Evolutionary conservation across 1,140 invertebrate species (phyloP), one percentile per base, ranked within the genome.

Genomic region (Littorina saxatilis): DNA sequence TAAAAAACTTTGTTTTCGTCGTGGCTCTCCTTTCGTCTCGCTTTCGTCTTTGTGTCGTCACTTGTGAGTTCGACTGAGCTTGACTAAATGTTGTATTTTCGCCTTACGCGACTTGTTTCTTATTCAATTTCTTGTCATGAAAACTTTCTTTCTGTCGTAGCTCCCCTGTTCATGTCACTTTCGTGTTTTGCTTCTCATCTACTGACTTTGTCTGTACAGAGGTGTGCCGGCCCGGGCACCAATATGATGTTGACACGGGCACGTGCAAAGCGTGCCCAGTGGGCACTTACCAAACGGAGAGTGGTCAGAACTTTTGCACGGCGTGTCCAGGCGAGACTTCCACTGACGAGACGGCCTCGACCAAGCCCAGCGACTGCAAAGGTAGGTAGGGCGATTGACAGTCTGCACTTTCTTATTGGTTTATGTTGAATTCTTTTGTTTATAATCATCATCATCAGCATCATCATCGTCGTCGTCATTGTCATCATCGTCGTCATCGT

Each of bases 231-330:
- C 35, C 82, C 0, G 87, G 87, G 0, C 70, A 87, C 52, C 85
- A 72, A 68, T 88, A 85, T 72, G 50, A 84, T 58, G 47, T 77
- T 11, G 73, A 40, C 7, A 61, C 55, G 15, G 43, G 81, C 20
- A 66, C 2, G 23, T 91, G 95, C 95, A 4, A 96, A 43, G 94
- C 95, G 72, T 99, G 98, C 91, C 96, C 97, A 70, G 96, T 97
- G 88, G 97, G 97, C 82, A 98, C 95, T 70, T 99, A 98, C 90
- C 98, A 99, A 91, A 95, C 98, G 9, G 95, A 98, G 87, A 35
- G 73, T 13, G 88, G 87, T 40, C 83, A 89, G 68, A 86, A 91
- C 78, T 90, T 82, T 83, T 91, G 90, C 77, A 81, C 86, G 5
- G 75, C 63, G 20, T 91, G 90, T 75, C 90, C 89, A 11, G 85